These are phyloP conservation scores for Ichneumoninae sp. DNA, from an alignment of 2,888 invertebrate species.

Conservation along the genomic window DNA sequence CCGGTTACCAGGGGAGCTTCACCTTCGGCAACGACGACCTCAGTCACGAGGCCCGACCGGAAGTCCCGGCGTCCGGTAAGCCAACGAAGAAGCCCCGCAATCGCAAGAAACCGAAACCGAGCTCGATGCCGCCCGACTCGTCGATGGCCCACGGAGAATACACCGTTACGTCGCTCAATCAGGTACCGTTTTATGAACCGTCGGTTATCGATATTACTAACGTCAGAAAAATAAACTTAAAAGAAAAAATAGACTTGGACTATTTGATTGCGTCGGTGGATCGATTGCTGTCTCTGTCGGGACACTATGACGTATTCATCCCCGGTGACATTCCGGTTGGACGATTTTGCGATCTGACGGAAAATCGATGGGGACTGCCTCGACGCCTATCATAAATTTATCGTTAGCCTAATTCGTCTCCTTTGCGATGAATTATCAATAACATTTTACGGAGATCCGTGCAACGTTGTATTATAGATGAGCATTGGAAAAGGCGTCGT, in stretches of 20 bases:
- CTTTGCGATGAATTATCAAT: background rate
- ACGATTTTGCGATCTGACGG: conserved; percentile 15
- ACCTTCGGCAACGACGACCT: conserved; percentile 79
- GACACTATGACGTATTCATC: conserved; percentile 32
- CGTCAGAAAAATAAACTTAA: background rate
- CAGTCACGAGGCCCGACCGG: conserved; percentile 79
- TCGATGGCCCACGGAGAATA: conserved; percentile 80
- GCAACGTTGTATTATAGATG: background rate
- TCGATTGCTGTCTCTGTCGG: conserved; percentile 16
- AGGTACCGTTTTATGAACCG: conserved; percentile 74
- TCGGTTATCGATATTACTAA: background rate
- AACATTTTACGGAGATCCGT: background rate
- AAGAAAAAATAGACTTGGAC: conserved; percentile 7
- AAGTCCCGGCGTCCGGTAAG: conserved; percentile 72
- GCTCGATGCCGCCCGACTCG: conserved; percentile 76
- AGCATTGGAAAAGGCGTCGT: too few relatives aligned
- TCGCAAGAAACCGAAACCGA: conserved; percentile 76
- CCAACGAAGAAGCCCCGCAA: conserved; percentile 79
- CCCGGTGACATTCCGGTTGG: background rate
- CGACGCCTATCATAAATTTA: background rate
- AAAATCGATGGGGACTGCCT: conserved; percentile 25
- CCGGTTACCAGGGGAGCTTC: conserved; percentile 74
- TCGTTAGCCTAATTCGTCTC: background rate
- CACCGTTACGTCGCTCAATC: conserved; percentile 80
- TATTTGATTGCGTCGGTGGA: conserved; percentile 4